These are phyloP conservation scores for Epinotia bilunana DNA, from an alignment of 2,888 invertebrate species.

Conservation along the genomic window DNA sequence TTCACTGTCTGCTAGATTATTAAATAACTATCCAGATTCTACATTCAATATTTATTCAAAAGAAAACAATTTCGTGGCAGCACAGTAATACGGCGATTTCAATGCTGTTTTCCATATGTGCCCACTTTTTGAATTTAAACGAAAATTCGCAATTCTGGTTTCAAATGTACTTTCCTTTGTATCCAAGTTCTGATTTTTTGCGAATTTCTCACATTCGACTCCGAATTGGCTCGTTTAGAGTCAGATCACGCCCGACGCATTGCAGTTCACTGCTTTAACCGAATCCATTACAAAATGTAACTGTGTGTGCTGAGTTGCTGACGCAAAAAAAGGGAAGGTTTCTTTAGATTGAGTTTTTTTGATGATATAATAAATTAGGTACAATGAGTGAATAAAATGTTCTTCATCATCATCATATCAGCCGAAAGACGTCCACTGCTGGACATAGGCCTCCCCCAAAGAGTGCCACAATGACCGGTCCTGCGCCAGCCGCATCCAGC, in stretches of 20 bases:
- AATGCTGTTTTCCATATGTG: background rate
- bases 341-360: background rate
- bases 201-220: slow-evolving; percentile 2
- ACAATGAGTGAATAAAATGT: too few relatives aligned
- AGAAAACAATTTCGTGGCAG: too few relatives aligned
- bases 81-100: background rate
- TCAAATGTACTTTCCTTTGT: slow-evolving; percentile 6
- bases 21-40: too few relatives aligned
- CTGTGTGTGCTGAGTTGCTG: slow-evolving; percentile 11
- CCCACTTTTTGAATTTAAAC: background rate
- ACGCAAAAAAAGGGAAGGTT: slow-evolving; percentile 3
- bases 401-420: too few relatives aligned
- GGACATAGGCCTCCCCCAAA: too few relatives aligned
- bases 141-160: background rate
- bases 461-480: too few relatives aligned
- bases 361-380: background rate
- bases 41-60: too few relatives aligned
- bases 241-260: slow-evolving; percentile 22
- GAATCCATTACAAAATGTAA: slow-evolving; percentile 20
- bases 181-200: background rate
- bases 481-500: too few relatives aligned
- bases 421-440: too few relatives aligned
- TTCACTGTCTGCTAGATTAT: too few relatives aligned
- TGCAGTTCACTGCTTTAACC: slow-evolving; percentile 27
- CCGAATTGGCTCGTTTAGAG: background rate